Conservation (phyloP, 2,888 invertebrate genomes). For the Pyrrhosoma nymphula region DNA sequence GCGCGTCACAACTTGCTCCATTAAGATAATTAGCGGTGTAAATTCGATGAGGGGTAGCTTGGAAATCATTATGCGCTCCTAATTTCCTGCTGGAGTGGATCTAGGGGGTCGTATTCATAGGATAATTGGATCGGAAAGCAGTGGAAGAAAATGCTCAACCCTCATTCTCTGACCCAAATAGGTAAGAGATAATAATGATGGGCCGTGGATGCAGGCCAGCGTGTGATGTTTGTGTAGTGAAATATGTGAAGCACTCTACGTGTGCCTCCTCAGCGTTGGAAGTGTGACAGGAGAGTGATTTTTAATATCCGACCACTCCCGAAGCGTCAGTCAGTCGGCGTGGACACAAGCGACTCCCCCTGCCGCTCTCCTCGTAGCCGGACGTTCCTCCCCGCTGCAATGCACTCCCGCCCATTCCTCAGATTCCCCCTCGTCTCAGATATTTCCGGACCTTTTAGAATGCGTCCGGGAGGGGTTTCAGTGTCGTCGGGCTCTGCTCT, state of each 20-base stretch:
- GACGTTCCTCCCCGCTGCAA: neutral
- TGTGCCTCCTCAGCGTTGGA: neutral
- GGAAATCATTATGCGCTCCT: neutral
- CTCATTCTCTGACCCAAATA: neutral
- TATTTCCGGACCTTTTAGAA: constrained; percentile 46
- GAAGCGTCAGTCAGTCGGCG: no score
- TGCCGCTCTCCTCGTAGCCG: neutral
- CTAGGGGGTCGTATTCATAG: neutral
- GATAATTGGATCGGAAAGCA: neutral
- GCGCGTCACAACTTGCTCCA: no score
- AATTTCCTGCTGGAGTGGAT: neutral
- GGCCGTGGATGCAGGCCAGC: neutral
- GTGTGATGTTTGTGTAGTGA: neutral
- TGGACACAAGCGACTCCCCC: no score
- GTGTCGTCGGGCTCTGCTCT: neutral
- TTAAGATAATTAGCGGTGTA: no score
- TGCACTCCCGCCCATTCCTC: neutral
- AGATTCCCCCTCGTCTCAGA: constrained; percentile 43
- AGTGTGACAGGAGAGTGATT: no score
- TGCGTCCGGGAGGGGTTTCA: neutral
- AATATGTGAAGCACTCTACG: neutral
- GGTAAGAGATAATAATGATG: neutral
- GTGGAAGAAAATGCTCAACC: neutral
- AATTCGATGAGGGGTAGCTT: no score
- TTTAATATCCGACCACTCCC: no score